phyloP scores from a whole-genome alignment of 2,113 vertebrate species.

The Procavia capensis region DNA sequence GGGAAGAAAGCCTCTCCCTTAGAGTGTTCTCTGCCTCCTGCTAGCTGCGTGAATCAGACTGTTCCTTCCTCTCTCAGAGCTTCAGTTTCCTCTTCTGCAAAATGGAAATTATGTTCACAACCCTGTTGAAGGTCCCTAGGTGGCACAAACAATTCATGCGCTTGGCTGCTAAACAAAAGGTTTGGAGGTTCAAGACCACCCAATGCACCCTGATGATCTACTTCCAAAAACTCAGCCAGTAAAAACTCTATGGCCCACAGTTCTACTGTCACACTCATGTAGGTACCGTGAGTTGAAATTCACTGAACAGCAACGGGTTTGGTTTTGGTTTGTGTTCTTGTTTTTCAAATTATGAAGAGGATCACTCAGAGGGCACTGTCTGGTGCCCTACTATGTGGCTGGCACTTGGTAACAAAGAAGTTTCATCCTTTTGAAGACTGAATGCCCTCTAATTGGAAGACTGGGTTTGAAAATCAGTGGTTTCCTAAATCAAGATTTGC shows the following conservation, averaged over 20 bases:
- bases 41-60: background rate
- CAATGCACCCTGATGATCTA: background rate
- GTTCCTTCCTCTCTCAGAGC: background rate
- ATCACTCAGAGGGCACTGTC: background rate
- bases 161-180: background rate
- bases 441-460: background rate
- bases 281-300: background rate
- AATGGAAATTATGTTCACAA: background rate
- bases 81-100: background rate
- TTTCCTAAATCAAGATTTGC: background rate
- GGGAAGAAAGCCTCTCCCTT: background rate
- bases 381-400: fast-evolving
- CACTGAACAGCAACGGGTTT: background rate
- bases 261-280: background rate
- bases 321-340: background rate
- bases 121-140: background rate
- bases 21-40: background rate
- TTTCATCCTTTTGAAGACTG: background rate
- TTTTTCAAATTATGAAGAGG: background rate
- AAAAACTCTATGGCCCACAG: background rate
- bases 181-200: background rate
- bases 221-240: background rate
- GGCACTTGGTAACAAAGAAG: background rate
- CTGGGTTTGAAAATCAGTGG: background rate
- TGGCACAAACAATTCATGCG: background rate